Conservation (phyloP, 2,797 vertebrate genomes). For the Sebastes aleutianus region DNA sequence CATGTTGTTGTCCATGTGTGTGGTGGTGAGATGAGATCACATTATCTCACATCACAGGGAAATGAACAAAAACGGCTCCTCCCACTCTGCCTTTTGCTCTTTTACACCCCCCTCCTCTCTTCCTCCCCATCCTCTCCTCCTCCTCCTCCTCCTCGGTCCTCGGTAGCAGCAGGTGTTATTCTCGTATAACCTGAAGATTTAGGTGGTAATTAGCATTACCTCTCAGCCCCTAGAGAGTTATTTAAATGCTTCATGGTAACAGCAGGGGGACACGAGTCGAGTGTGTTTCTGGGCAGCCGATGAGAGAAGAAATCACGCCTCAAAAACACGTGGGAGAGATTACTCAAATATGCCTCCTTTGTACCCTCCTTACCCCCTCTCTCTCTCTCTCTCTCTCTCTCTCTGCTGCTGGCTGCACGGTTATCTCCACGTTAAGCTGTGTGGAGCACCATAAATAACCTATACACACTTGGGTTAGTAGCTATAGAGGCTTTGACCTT, state of each 20-base stretch:
- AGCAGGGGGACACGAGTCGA: slow-evolving; percentile 52
- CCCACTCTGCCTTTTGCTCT: slow-evolving; percentile 62
- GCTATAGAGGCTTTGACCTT: slow-evolving; percentile 80
- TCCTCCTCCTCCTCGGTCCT: not conserved
- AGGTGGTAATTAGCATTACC: slow-evolving; percentile 69
- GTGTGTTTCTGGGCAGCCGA: slow-evolving; percentile 53
- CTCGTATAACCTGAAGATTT: slow-evolving; percentile 72
- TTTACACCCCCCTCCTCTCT: slow-evolving; percentile 4
- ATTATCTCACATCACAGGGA: slow-evolving; percentile 75
- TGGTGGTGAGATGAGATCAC: slow-evolving; percentile 55
- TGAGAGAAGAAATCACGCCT: slow-evolving; percentile 77
- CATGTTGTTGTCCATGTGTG: slow-evolving; percentile 50
- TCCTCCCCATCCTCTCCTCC: not conserved
- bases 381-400: not conserved
- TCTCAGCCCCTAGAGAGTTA: slow-evolving; percentile 55
- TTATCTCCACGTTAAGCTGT: slow-evolving; percentile 12
- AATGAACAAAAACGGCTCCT: slow-evolving; percentile 66
- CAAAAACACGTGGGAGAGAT: slow-evolving; percentile 82
- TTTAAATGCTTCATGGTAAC: slow-evolving; percentile 37
- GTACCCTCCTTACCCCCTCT: slow-evolving; percentile 41
- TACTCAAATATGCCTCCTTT: slow-evolving; percentile 74
- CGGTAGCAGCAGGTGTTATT: slow-evolving; percentile 85
- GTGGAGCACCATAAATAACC: slow-evolving; percentile 17
- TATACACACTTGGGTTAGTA: slow-evolving; percentile 45
- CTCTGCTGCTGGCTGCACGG: slow-evolving; percentile 28